Evolutionary conservation across 2,797 vertebrate species (phyloP).

Genomic region (Meriones psammophilus): DNA sequence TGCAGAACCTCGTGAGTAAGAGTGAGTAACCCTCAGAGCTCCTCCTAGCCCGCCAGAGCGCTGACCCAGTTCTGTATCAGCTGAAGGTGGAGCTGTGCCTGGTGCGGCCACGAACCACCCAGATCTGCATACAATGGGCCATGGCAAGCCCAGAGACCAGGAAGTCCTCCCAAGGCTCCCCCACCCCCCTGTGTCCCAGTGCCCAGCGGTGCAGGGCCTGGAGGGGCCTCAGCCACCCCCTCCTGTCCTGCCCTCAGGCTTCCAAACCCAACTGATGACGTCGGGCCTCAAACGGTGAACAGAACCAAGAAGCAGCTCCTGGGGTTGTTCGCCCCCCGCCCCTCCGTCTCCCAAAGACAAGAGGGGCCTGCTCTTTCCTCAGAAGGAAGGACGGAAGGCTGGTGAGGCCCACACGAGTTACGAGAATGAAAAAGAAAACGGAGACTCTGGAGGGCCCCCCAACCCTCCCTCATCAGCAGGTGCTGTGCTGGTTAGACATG

Average conservation of each 20-base stretch:
- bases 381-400: not conserved
- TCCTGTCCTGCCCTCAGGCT: not conserved
- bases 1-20: constrained; percentile 52
- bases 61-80: not conserved
- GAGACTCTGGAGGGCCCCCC: not conserved
- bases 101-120: not conserved
- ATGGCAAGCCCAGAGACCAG: not conserved
- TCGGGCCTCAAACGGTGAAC: not conserved
- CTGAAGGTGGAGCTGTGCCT: not conserved
- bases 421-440: not conserved
- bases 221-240: not conserved
- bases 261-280: not conserved
- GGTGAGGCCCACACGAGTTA: not conserved
- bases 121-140: constrained; percentile 11
- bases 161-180: not conserved
- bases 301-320: not conserved
- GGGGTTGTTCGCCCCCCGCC: not conserved
- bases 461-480: no score
- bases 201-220: not conserved
- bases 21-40: constrained; percentile 67
- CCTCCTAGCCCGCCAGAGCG: constrained; percentile 22
- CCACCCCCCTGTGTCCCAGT: not conserved
- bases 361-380: not conserved
- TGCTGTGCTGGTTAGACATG: not conserved
- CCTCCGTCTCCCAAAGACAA: accelerated